Conservation (phyloP, 2,797 vertebrate genomes). For the Darevskia nairensis region DNA sequence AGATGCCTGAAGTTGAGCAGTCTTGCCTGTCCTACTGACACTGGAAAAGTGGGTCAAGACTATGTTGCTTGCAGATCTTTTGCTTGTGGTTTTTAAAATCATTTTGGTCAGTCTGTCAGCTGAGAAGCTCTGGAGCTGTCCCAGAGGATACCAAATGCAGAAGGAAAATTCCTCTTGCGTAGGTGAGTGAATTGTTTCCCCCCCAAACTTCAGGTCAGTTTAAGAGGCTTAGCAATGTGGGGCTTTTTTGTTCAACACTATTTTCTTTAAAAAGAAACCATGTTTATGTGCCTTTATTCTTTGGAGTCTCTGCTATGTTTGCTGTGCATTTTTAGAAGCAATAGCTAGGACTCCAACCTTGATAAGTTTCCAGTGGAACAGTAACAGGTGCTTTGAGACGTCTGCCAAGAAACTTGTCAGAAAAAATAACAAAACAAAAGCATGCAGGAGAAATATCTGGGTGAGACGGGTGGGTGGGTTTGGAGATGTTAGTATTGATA, state of each 20-base stretch:
- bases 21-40: constrained; percentile 56
- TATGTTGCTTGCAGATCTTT: constrained; percentile 82
- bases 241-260: not conserved
- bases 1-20: constrained; percentile 76
- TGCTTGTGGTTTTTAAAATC: constrained; percentile 73
- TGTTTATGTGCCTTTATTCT: not conserved
- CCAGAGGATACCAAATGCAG: constrained; percentile 71
- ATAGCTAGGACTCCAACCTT: constrained; percentile 48
- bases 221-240: constrained; percentile 5
- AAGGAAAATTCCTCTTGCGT: constrained; percentile 74
- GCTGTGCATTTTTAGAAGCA: not conserved
- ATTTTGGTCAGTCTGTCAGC: constrained; percentile 73
- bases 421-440: constrained; percentile 27
- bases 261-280: not conserved
- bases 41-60: constrained; percentile 70
- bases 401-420: constrained; percentile 53
- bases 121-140: constrained; percentile 75
- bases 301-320: not conserved
- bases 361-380: constrained; percentile 41
- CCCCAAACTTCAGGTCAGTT: not conserved
- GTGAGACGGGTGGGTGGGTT: not conserved
- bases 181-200: constrained; percentile 82
- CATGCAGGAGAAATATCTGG: not conserved
- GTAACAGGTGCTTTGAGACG: constrained; percentile 62
- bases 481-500: not conserved